A percentile compares a stretch with the other conserved stretches of the same genome.
Evolutionary conservation across 2,797 vertebrate species (phyloP).

Genomic region (Eulemur mongoz): DNA sequence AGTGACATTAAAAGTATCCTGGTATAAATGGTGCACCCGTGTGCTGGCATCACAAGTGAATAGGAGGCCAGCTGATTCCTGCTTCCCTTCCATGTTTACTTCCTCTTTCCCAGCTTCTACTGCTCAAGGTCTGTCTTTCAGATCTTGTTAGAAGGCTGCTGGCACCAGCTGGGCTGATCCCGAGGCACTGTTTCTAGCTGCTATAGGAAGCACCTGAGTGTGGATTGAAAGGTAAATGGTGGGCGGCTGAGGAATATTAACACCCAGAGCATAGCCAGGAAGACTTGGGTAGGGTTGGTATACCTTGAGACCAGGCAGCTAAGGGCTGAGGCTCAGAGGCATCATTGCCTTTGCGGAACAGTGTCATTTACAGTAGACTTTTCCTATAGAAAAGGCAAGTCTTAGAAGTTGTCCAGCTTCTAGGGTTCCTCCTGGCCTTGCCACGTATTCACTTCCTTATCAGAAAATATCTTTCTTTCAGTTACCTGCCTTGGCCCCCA

Average conservation of each 20-base stretch:
- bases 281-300: background rate
- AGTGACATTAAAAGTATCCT: slow-evolving; percentile 93
- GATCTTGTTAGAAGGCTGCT: background rate
- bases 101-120: background rate
- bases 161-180: background rate
- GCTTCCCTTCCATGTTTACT: slow-evolving; percentile 40
- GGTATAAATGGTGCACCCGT: slow-evolving; percentile 93
- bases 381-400: background rate
- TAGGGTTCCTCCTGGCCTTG: background rate
- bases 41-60: slow-evolving; percentile 94
- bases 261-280: background rate
- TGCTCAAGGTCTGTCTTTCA: background rate
- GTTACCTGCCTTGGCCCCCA: background rate
- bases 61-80: slow-evolving; percentile 57
- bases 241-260: background rate
- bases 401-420: background rate
- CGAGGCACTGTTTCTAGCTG: background rate
- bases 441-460: background rate
- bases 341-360: background rate
- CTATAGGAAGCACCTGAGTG: background rate
- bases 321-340: background rate
- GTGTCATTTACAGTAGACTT: background rate
- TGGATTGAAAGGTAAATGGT: background rate
- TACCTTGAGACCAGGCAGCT: background rate
- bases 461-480: background rate